Evolutionary conservation across 1,140 invertebrate species (phyloP), one percentile per base, ranked within the genome.

Genomic region (Plectrocnemia conspersa): DNA sequence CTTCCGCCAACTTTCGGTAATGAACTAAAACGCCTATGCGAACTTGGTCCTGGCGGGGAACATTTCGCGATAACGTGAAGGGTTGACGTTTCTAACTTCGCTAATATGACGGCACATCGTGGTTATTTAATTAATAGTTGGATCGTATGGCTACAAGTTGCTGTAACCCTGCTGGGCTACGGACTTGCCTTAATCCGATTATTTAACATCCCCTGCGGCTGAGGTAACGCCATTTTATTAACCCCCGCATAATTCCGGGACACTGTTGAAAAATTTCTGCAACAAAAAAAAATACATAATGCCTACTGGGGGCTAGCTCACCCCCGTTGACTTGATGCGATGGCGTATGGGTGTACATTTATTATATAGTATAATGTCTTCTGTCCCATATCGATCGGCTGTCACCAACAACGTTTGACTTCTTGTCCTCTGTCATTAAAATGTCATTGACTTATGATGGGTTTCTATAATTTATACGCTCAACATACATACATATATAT

Each of bases 111-210:
- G 47, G 47, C 32, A 50, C 47, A 38, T 50, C 47, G 47, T 50
- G 47, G 47, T 50, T 50, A 50, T 50, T 50, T 50, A 50, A 50
- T 50, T 50, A 50, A 50, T 50, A 50, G 47, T 50, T 50, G 23
- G 47, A 33, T 50, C 47, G 33, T 13, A 38, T 36, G 47, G 33
- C 47, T 38, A 50, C 47, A 50, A 50, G 47, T 50, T 50, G 47
- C 47, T 24, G 33, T 38, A 47, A 50, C 47, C 33, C 47, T n/a
- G n/a, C 16, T 7, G 21, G 45, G n/a, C 33, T 22, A 38, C 33
- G 47, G 47, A 50, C 47, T 38, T 50, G 19, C 33, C 47, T 25
- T 50, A 50, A 50, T 50, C 29, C 33, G 25, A 38, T 50, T 50
- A 50, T 29, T 50, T 38, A 38, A 27, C 19, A 50, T 22, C 47